Conservation (phyloP, 2,888 invertebrate genomes). For the Oscheius myriophilus region DNA sequence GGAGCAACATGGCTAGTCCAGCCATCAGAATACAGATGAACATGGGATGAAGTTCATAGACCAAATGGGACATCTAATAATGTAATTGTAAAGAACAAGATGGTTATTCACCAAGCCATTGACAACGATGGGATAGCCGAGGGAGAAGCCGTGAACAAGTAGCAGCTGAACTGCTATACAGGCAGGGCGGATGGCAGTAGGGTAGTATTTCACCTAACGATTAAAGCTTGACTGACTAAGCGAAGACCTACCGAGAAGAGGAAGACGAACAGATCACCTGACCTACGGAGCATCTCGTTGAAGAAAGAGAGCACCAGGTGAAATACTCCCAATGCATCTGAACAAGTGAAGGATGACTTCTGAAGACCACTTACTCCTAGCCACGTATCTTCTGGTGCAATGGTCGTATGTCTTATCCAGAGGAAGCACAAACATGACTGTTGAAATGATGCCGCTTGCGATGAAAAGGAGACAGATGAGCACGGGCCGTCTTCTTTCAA, state of each 20-base stretch:
- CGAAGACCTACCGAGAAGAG: constrained; percentile 8
- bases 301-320: neutral
- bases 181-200: constrained; percentile 11
- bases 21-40: neutral
- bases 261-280: neutral
- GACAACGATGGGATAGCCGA: neutral
- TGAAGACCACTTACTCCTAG: too few species aligned
- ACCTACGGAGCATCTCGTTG: constrained; percentile 1
- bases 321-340: constrained; percentile 5
- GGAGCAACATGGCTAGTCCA: neutral
- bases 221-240: too few species aligned
- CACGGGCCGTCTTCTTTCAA: too few species aligned
- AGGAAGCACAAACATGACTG: neutral
- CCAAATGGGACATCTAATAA: neutral
- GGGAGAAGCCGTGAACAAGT: neutral
- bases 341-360: neutral
- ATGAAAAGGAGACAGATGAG: too few species aligned
- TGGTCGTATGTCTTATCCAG: constrained; percentile 3
- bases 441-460: too few species aligned
- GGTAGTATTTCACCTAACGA: constrained; percentile 5
- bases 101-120: neutral
- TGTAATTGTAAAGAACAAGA: neutral
- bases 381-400: neutral
- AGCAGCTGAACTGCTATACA: neutral
- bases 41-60: neutral